Base-by-base conservation (phyloP, 2,113 vertebrate species). In the Neodon shergylaensis region DNA sequence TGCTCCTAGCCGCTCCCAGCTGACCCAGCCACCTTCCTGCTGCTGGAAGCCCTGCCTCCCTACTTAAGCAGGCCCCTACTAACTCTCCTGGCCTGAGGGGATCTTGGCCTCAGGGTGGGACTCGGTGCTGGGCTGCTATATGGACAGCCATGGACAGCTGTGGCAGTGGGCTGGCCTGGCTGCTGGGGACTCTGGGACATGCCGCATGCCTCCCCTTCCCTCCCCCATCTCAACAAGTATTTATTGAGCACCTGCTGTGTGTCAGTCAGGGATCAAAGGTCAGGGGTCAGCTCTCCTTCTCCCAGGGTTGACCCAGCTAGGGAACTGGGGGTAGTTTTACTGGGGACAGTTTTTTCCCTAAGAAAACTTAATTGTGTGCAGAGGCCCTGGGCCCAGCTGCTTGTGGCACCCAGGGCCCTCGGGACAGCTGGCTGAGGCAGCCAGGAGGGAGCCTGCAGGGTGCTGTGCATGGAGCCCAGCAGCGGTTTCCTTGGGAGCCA, bases 191-290 rank as follows among this genome's bases (percentile, higher is more conserved):
- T 61, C 73, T 81, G 16, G 95, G 95, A 68, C 28, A 17, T 78
- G 91, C 92, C 68, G 95, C 97, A 96, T 95, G 96, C 78, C 78
- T 19, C 78, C n/a, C 47, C 9, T 36, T 28, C 28, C 31, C 39
- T 4, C 4, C 33, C 19, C 17, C 31, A 42, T 63, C 42, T 61
- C 83, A 88, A 76, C 90, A 73, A 81, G 47, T 97, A 97, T 97
- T 98, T 98, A 96, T 97, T 96, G 93, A 88, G 76, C 47, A 3
- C n/a, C 77, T 84, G 28, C 70, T 93, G 49, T 90, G 84, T 95
- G 89, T 90, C 21, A 1, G 83, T 83, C 22, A 3, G 31, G 52
- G 42, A 66, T 85, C 63, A 85, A 36, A 65, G 95, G 66, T 44
- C 28, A 49, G 58, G 68, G 90, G 58, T 44, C 24, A 78, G 88